These are phyloP conservation scores for Amiota communis DNA, from an alignment of 2,888 invertebrate species.

Conservation along the genomic window DNA sequence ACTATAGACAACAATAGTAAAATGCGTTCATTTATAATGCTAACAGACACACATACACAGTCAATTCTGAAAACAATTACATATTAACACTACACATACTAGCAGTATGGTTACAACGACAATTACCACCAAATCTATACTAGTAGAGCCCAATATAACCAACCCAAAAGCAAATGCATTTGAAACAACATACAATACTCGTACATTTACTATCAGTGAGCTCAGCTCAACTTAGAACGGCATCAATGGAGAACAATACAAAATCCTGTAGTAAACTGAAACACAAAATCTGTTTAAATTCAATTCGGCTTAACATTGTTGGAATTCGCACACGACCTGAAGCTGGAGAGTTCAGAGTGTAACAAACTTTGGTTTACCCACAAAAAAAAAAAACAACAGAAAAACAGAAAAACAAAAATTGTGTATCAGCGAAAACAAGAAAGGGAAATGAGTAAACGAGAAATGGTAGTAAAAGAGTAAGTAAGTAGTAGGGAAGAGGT, in stretches of 20 bases:
- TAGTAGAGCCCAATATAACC: not conserved
- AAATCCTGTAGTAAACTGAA: not conserved
- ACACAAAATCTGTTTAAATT: not conserved
- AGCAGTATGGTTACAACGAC: no score
- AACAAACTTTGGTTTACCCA: conserved; percentile 54
- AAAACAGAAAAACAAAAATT: no score
- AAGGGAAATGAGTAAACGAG: no score
- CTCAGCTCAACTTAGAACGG: not conserved
- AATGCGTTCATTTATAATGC: conserved; percentile 11
- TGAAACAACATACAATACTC: not conserved
- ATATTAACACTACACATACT: not conserved
- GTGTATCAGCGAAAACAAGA: no score
- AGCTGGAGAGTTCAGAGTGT: conserved; percentile 65
- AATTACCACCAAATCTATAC: not conserved
- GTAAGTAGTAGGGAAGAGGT: no score
- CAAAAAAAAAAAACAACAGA: conserved; percentile 4
- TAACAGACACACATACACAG: conserved; percentile 23
- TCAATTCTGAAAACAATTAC: conserved; percentile 6
- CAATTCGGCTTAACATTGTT: not conserved
- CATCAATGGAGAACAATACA: not conserved
- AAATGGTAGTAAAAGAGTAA: no score
- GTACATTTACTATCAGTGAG: not conserved
- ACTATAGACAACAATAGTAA: not conserved
- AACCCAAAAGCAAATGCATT: not conserved
- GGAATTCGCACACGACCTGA: conserved; percentile 51